A percentile compares a stretch with the other conserved stretches of the same genome.
Evolutionary conservation across 2,888 invertebrate species (phyloP).

Genomic region (Lycocerus yunnanus): DNA sequence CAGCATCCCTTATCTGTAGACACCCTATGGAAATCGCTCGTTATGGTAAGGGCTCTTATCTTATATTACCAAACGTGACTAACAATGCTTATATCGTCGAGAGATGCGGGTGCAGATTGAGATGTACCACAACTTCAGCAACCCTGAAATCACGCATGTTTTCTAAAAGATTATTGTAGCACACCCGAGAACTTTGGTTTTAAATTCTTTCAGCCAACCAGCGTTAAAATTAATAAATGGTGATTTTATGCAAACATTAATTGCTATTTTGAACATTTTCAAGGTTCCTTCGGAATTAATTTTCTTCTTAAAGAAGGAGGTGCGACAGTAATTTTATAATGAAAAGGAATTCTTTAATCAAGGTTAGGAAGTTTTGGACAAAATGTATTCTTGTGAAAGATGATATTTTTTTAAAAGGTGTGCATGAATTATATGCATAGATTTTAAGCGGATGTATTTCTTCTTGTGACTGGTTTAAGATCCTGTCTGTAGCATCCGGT

Average conservation of each 20-base stretch:
- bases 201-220: background rate
- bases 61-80: conserved; percentile 15
- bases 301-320: background rate
- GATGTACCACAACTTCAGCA: background rate
- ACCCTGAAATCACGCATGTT: background rate
- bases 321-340: too few relatives aligned
- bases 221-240: background rate
- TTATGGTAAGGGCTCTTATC: conserved; percentile 18
- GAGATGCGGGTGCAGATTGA: conserved; percentile 15
- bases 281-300: background rate
- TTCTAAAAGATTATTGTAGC: background rate
- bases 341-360: too few relatives aligned
- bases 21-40: conserved; percentile 7
- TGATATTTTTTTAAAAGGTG: background rate
- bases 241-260: background rate
- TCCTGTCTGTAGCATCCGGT: conserved; percentile 30
- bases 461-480: conserved; percentile 18
- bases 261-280: background rate
- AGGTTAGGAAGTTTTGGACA: background rate
- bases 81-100: conserved; percentile 11
- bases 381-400: background rate
- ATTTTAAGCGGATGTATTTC: conserved; percentile 5
- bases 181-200: background rate
- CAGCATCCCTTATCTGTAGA: conserved; percentile 14
- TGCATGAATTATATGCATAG: background rate